Evolutionary conservation across 2,888 invertebrate genomes (phyloP).

Genomic region (Dryomyza anilis): DNA sequence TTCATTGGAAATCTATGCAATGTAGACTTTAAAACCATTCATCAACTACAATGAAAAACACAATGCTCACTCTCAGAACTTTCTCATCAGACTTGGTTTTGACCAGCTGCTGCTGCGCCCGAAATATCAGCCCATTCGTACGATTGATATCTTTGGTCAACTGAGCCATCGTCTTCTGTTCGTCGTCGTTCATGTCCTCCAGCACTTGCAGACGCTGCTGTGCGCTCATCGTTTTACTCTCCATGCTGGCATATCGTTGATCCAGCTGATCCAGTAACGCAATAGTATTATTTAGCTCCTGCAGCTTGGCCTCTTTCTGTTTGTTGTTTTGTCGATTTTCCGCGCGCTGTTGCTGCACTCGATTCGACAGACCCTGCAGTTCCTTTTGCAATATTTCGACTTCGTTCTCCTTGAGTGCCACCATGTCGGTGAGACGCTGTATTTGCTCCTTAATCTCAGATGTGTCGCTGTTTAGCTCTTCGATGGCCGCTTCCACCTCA

Average conservation of each 20-base stretch:
- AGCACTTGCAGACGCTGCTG: constrained; percentile 55
- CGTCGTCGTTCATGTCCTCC: constrained; percentile 56
- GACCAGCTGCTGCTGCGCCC: constrained; percentile 52
- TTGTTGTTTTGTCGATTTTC: constrained; percentile 49
- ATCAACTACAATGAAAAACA: not conserved
- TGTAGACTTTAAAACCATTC: not conserved
- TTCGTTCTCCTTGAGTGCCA: constrained; percentile 60
- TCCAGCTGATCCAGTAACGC: constrained; percentile 41
- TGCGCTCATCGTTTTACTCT: constrained; percentile 50
- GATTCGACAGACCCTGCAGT: constrained; percentile 51
- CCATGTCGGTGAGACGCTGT: constrained; percentile 52
- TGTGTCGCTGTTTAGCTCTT: constrained; percentile 57
- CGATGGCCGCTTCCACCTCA: constrained; percentile 60
- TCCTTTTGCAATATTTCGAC: constrained; percentile 52
- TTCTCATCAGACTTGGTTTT: constrained; percentile 51
- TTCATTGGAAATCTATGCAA: constrained; percentile 45
- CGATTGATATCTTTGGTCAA: constrained; percentile 50
- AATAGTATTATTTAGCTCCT: constrained; percentile 41
- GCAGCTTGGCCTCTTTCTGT: constrained; percentile 42
- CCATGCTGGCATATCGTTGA: constrained; percentile 44
- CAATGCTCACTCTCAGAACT: constrained; percentile 35
- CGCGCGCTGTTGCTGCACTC: constrained; percentile 51
- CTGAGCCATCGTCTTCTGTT: constrained; percentile 46
- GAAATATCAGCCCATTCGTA: constrained; percentile 51
- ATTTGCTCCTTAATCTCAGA: constrained; percentile 57